These are phyloP conservation scores for Geococcyx californianus DNA, from an alignment of 2,113 vertebrate species.

Conservation along the genomic window DNA sequence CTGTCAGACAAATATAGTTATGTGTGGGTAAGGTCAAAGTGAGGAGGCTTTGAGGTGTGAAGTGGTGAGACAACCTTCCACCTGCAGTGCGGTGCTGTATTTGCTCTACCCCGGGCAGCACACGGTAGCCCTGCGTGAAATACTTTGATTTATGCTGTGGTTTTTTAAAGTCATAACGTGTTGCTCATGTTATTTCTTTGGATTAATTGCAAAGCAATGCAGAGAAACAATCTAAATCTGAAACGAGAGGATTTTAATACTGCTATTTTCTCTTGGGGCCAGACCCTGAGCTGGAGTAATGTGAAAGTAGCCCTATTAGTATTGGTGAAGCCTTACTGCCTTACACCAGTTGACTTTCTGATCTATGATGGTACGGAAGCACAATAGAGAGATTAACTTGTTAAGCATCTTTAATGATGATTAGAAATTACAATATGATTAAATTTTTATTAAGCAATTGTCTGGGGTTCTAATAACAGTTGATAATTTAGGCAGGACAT, in stretches of 20 bases:
- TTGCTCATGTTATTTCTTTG: background rate
- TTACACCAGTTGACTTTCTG: background rate
- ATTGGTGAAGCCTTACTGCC: background rate
- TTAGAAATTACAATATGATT: slow-evolving; percentile 69
- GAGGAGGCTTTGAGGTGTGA: background rate
- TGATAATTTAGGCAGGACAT: slow-evolving; percentile 57
- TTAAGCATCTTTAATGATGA: slow-evolving; percentile 63
- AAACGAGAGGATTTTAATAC: background rate
- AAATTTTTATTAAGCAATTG: slow-evolving; percentile 71
- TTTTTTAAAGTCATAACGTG: background rate
- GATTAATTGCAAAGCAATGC: background rate
- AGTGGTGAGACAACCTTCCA: background rate
- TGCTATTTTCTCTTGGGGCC: background rate
- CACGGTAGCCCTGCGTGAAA: background rate
- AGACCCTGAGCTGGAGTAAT: background rate
- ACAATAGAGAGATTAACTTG: slow-evolving; percentile 60
- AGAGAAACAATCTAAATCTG: background rate
- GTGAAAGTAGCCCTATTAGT: background rate
- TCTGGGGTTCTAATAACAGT: slow-evolving; percentile 65
- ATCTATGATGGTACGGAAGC: background rate
- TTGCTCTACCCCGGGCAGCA: background rate
- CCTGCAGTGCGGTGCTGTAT: background rate
- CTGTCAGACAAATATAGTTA: background rate
- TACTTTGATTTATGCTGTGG: background rate
- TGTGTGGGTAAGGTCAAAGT: background rate